A percentile compares a stretch with the other conserved stretches of the same genome.
Conservation (phyloP, 2,797 vertebrate genomes). For the Spatula versicolor region DNA sequence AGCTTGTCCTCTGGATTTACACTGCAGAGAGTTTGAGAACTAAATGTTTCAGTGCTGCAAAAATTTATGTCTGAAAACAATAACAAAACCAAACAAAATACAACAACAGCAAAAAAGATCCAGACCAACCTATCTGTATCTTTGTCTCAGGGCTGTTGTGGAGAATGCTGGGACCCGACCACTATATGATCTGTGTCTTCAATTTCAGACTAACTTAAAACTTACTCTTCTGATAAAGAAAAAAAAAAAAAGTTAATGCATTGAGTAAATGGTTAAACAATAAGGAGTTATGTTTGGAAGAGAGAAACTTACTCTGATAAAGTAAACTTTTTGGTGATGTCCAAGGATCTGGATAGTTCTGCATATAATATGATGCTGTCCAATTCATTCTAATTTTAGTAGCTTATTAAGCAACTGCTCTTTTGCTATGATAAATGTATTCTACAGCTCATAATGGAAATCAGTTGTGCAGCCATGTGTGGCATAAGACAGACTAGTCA, state of each 20-base stretch:
- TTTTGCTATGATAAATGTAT: background rate
- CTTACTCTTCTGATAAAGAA: background rate
- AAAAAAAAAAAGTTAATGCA: background rate
- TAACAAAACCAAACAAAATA: background rate
- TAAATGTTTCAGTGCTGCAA: background rate
- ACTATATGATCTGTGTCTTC: background rate
- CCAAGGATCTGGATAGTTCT: background rate
- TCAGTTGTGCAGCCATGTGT: background rate
- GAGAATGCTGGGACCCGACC: background rate
- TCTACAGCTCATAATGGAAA: conserved; percentile 22
- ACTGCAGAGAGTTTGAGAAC: background rate
- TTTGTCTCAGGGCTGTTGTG: background rate
- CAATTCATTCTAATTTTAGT: background rate
- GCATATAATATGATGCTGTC: background rate
- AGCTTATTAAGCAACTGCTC: background rate
- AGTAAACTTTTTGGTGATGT: background rate
- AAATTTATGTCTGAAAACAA: background rate
- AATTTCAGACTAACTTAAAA: background rate
- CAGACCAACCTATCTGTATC: background rate
- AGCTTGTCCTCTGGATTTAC: background rate
- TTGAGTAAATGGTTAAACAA: background rate
- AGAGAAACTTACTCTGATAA: background rate
- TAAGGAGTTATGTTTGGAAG: background rate
- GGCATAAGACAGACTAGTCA: background rate
- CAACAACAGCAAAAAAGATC: background rate